Evolutionary conservation across 2,888 invertebrate species (phyloP).

Genomic region (Camptogramma bilineatum): DNA sequence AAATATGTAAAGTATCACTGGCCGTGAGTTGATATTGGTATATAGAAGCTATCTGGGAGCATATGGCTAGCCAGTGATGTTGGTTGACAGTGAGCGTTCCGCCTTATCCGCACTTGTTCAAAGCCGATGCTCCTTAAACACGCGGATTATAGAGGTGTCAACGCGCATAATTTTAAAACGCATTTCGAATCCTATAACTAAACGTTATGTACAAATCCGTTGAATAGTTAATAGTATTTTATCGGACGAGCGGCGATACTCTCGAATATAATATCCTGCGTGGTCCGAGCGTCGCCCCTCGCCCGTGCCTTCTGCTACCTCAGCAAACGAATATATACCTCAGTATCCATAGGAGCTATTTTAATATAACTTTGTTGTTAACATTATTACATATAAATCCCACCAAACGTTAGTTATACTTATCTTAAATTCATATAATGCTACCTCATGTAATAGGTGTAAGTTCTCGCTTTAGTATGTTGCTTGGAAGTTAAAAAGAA

Average conservation of each 20-base stretch:
- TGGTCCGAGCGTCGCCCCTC: constrained; percentile 23
- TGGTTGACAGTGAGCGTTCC: constrained; percentile 31
- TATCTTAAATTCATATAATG: constrained; percentile 76
- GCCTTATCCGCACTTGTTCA: constrained; percentile 23
- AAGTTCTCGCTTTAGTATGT: constrained; percentile 54
- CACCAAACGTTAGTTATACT: constrained; percentile 80
- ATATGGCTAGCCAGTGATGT: constrained; percentile 22
- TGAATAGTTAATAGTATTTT: constrained; percentile 40
- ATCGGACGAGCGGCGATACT: constrained; percentile 14
- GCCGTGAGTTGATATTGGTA: constrained; percentile 25
- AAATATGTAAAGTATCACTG: neutral
- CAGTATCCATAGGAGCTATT: constrained; percentile 74
- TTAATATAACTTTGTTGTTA: constrained; percentile 77
- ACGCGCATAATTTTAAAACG: constrained; percentile 17
- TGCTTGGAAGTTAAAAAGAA: constrained; percentile 46
- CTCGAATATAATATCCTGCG: constrained; percentile 10
- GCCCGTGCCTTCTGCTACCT: constrained; percentile 64
- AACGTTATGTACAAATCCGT: constrained; percentile 38
- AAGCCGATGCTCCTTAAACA: constrained; percentile 26
- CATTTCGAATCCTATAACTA: constrained; percentile 28
- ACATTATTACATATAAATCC: constrained; percentile 76
- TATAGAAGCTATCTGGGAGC: constrained; percentile 1
- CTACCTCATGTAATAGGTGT: constrained; percentile 73
- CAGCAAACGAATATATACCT: constrained; percentile 78
- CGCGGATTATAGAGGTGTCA: constrained; percentile 11